Conservation (phyloP, 2,888 invertebrate genomes). For the Colletes collaris region DNA sequence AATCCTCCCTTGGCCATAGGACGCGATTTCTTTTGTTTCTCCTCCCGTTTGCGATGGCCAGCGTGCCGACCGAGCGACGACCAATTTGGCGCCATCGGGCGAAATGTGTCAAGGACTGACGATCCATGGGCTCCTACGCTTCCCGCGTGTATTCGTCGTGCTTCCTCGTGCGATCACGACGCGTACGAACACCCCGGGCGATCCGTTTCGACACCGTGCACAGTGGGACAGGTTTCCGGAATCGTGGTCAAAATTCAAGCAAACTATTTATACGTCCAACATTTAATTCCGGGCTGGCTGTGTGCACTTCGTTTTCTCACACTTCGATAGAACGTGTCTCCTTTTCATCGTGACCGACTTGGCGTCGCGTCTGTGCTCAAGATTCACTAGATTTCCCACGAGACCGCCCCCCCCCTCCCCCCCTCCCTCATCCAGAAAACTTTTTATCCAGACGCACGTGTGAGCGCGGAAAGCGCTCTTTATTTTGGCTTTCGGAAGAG, state of each 20-base stretch:
- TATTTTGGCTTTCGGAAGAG: constrained; percentile 27
- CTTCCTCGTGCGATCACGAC: constrained; percentile 32
- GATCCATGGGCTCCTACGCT: constrained; percentile 47
- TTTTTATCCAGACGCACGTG: constrained; percentile 37
- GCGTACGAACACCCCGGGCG: constrained; percentile 15
- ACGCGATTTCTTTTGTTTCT: constrained; percentile 53
- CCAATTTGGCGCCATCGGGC: constrained; percentile 78
- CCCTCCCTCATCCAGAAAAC: constrained; percentile 11
- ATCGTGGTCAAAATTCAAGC: too few species aligned
- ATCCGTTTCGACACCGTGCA: constrained; percentile 16
- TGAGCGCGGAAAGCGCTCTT: constrained; percentile 35
- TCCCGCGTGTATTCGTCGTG: constrained; percentile 20
- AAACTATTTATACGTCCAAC: too few species aligned
- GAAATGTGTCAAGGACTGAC: constrained; percentile 81
- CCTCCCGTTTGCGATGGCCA: constrained; percentile 39
- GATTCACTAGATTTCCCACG: constrained; percentile 51
- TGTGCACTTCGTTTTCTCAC: too few species aligned
- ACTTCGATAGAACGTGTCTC: background rate
- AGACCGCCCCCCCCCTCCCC: constrained; percentile 22
- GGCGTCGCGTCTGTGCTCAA: background rate
- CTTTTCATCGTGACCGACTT: background rate
- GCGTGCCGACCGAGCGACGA: constrained; percentile 68
- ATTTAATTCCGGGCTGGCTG: too few species aligned
- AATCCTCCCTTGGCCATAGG: constrained; percentile 42
- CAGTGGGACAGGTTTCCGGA: too few species aligned